A percentile compares a stretch with the other conserved stretches of the same genome.
Evolutionary conservation across 2,888 invertebrate species (phyloP).

Genomic region (Cheilosia variabilis): DNA sequence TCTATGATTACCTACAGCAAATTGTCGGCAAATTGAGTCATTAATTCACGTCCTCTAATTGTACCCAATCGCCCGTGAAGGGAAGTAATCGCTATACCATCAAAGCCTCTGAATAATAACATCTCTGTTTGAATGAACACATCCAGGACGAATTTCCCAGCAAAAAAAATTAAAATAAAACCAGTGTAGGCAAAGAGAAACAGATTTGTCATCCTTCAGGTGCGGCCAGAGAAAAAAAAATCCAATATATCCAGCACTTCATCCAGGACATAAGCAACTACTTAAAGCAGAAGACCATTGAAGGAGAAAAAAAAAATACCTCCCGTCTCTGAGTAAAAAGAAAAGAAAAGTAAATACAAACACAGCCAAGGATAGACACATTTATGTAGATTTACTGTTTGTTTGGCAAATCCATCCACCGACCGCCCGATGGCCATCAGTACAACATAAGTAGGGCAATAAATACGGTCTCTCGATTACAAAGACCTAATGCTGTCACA

Average conservation of each 20-base stretch:
- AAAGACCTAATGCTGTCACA: background rate
- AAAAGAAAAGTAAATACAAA: slow-evolving; percentile 1
- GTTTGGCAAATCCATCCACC: slow-evolving; percentile 1
- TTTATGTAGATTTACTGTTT: slow-evolving; percentile 25
- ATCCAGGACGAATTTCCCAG: background rate
- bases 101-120: background rate
- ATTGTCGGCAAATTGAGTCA: background rate
- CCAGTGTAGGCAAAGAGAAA: background rate
- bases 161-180: background rate
- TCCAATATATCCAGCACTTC: background rate
- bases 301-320: background rate
- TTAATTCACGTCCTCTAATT: background rate
- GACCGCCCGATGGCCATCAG: background rate
- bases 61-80: background rate
- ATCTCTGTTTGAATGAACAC: background rate
- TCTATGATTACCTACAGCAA: too few relatives aligned
- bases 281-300: background rate
- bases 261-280: background rate
- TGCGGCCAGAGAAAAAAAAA: background rate
- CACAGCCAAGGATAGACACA: background rate
- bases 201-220: background rate
- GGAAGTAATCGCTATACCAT: background rate
- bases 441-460: background rate
- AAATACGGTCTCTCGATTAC: background rate
- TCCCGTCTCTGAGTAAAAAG: background rate